A percentile compares a stretch with the other conserved stretches of the same genome.
phyloP scores from a whole-genome alignment of 1,140 invertebrate species.

The Pseudomyrmex concolor region DNA sequence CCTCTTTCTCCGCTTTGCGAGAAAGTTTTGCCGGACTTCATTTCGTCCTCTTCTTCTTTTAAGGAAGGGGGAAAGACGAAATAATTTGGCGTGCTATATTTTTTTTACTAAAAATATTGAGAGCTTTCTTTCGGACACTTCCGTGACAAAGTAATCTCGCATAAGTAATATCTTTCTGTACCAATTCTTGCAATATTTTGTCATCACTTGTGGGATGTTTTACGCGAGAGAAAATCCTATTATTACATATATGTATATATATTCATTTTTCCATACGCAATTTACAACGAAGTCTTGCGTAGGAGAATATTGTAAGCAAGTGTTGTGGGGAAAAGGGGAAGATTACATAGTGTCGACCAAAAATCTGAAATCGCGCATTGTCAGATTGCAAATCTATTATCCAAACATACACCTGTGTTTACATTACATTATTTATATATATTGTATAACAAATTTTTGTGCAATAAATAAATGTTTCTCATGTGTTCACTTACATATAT shows the following conservation, averaged over 20 bases:
- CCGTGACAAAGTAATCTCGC: not conserved
- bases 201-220: not conserved
- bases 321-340: no score
- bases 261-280: slow-evolving; percentile 4
- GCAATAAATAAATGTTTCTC: slow-evolving; percentile 5
- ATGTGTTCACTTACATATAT: not conserved
- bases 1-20: slow-evolving; percentile 1
- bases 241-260: no score
- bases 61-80: not conserved
- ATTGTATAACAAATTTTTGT: slow-evolving; percentile 3
- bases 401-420: not conserved
- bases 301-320: no score
- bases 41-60: not conserved
- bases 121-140: no score
- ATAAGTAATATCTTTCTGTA: not conserved
- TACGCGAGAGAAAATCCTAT: not conserved
- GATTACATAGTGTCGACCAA: slow-evolving; percentile 20
- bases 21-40: not conserved
- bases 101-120: not conserved
- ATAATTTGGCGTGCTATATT: not conserved
- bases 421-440: no score
- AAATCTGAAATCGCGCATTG: not conserved
- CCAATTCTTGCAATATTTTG: not conserved
- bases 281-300: slow-evolving; percentile 29
- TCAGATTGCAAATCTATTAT: not conserved